These are phyloP conservation scores for Oreohelix idahoensis DNA, from an alignment of 1,140 invertebrate genomes.

Conservation along the genomic window DNA sequence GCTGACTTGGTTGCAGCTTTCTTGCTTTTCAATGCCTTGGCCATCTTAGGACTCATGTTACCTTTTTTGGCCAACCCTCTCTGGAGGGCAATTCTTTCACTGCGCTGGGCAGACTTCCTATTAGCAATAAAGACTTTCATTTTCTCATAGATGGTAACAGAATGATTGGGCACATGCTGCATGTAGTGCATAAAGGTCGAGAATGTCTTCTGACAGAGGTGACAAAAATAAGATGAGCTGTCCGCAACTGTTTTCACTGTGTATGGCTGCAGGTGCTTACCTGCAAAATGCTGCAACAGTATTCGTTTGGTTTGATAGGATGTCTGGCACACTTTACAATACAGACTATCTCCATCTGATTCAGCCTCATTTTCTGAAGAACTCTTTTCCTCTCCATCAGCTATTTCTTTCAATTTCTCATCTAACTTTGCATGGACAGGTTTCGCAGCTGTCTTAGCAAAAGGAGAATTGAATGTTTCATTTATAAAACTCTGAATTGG, in stretches of 20 bases:
- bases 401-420: slow-evolving; percentile 6
- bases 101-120: background rate
- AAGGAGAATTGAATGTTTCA: slow-evolving; percentile 28
- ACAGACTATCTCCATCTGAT: slow-evolving; percentile 31
- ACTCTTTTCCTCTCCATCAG: background rate
- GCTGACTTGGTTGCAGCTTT: slow-evolving; percentile 2
- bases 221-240: slow-evolving; percentile 39
- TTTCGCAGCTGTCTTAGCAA: background rate
- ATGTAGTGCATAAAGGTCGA: slow-evolving; percentile 39
- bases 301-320: slow-evolving; percentile 20
- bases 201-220: slow-evolving; percentile 44
- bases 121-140: slow-evolving; percentile 27
- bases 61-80: slow-evolving; percentile 1
- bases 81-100: background rate
- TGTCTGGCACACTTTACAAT: slow-evolving; percentile 35
- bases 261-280: slow-evolving; percentile 43
- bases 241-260: slow-evolving; percentile 37
- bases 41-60: slow-evolving; percentile 8
- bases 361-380: background rate
- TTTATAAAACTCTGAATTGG: slow-evolving; percentile 31
- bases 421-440: background rate
- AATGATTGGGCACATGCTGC: slow-evolving; percentile 40
- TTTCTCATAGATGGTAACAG: slow-evolving; percentile 39
- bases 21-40: slow-evolving; percentile 32
- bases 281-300: slow-evolving; percentile 43